Percentiles rank a stretch among this genome's conserved stretches.
Evolutionary conservation across 2,113 vertebrate species (phyloP).

Genomic region (Takifugu flavidus): DNA sequence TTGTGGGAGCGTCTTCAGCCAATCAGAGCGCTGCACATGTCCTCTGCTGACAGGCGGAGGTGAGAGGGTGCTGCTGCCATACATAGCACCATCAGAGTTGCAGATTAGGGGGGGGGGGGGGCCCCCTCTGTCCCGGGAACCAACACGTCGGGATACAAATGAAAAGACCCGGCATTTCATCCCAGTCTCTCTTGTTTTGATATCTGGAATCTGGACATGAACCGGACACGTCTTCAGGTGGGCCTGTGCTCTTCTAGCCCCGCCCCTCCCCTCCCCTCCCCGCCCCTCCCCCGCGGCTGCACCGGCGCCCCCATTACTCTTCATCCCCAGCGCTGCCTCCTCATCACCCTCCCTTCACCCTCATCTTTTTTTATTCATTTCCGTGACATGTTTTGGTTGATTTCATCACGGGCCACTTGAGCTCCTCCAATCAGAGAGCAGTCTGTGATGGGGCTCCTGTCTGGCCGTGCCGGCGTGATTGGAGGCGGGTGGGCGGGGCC

Average conservation of each 20-base stretch:
- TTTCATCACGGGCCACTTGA: conserved; percentile 41
- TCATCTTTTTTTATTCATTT: conserved; percentile 45
- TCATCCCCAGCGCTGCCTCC: conserved; percentile 24
- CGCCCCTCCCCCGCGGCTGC: conserved; percentile 31
- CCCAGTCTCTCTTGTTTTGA: too few species aligned
- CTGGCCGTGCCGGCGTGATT: conserved; percentile 1
- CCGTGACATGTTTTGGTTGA: conserved; percentile 31
- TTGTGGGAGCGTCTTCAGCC: conserved; percentile 47
- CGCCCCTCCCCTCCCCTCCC: conserved; percentile 10
- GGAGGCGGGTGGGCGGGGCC: background rate
- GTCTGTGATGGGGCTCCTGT: conserved; percentile 15
- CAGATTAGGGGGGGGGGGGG: conserved; percentile 41
- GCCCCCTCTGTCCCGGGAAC: too few species aligned
- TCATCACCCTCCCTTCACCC: conserved; percentile 29
- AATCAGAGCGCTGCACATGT: conserved; percentile 22
- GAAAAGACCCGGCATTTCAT: too few species aligned
- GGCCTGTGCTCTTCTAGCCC: conserved; percentile 18
- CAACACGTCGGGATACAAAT: too few species aligned
- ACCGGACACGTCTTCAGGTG: too few species aligned
- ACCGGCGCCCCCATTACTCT: conserved; percentile 37
- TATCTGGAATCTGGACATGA: too few species aligned
- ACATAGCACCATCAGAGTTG: conserved; percentile 10
- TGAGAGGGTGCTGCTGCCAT: conserved; percentile 21
- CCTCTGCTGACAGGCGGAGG: conserved; percentile 37
- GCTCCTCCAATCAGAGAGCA: conserved; percentile 21